Conservation (phyloP, 1,140 invertebrate species). For the Leptinotarsa defecta region DNA sequence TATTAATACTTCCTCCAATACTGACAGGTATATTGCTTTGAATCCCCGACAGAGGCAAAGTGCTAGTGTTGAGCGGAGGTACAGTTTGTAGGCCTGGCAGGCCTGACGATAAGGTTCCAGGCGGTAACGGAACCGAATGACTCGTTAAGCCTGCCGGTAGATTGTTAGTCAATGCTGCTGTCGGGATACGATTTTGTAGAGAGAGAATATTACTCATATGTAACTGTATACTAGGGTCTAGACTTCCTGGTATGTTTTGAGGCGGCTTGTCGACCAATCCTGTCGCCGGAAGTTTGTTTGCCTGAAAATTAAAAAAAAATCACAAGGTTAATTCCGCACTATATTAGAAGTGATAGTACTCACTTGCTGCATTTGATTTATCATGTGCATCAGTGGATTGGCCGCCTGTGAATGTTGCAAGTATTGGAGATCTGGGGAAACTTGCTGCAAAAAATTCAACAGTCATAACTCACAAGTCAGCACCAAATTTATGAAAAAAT, state of each 20-base stretch:
- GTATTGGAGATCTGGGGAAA: constrained; percentile 48
- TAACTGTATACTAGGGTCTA: constrained; percentile 60
- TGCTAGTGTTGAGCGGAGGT: constrained; percentile 26
- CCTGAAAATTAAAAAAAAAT: constrained; percentile 40
- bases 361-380: constrained; percentile 64
- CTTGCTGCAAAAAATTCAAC: constrained; percentile 37
- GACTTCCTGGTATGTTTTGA: constrained; percentile 48
- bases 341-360: constrained; percentile 14
- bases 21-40: constrained; percentile 27
- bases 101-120: constrained; percentile 35
- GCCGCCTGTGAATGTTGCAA: constrained; percentile 51
- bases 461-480: not conserved
- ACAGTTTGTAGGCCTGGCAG: constrained; percentile 34
- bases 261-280: constrained; percentile 49
- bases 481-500: too few relatives aligned
- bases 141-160: constrained; percentile 32
- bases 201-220: constrained; percentile 60
- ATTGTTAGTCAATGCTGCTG: constrained; percentile 37
- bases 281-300: constrained; percentile 56
- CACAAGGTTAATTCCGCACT: too few relatives aligned
- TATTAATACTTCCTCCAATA: constrained; percentile 33
- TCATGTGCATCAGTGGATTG: constrained; percentile 63
- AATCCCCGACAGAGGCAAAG: constrained; percentile 28
- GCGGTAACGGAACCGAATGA: constrained; percentile 32
- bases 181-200: constrained; percentile 55